phyloP scores from a whole-genome alignment of 1,140 invertebrate species.

The Sitophilus oryzae region DNA sequence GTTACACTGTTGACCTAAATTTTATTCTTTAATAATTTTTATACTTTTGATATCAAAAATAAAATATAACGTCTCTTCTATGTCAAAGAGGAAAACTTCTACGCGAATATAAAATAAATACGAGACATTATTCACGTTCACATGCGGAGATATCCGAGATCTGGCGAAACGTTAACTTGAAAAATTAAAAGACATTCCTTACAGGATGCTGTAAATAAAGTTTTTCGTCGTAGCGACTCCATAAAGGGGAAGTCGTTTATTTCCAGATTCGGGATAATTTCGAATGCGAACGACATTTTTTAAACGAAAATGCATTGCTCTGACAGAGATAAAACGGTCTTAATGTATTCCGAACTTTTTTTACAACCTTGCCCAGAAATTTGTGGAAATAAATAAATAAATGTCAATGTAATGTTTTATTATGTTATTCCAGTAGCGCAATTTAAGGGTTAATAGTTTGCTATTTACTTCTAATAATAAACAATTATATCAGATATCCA shows the following conservation, averaged over 20 bases:
- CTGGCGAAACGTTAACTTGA: conserved; percentile 18
- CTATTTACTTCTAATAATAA: too few species aligned
- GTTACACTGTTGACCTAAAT: too few species aligned
- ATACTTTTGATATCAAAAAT: too few species aligned
- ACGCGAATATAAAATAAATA: conserved; percentile 21
- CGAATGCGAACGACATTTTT: conserved; percentile 21
- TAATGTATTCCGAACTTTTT: background rate
- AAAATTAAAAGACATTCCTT: conserved; percentile 32
- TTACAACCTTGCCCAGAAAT: too few species aligned
- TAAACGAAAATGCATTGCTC: conserved; percentile 16
- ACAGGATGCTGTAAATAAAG: conserved; percentile 37
- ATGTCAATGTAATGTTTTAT: background rate
- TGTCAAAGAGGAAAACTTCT: conserved; percentile 6
- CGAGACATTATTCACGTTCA: conserved; percentile 15
- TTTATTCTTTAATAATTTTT: too few species aligned
- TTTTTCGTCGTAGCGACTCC: conserved; percentile 34
- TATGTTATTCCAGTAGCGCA: too few species aligned
- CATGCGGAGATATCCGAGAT: conserved; percentile 18
- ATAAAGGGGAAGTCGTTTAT: conserved; percentile 36
- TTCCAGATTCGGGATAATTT: conserved; percentile 29
- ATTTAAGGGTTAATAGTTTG: too few species aligned
- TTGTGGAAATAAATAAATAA: too few species aligned
- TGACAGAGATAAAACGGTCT: background rate
- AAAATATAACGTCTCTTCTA: too few species aligned
- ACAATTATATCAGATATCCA: too few species aligned